Evolutionary conservation across 1,140 invertebrate species (phyloP).

Genomic region (Carcinoscorpius rotundicauda): DNA sequence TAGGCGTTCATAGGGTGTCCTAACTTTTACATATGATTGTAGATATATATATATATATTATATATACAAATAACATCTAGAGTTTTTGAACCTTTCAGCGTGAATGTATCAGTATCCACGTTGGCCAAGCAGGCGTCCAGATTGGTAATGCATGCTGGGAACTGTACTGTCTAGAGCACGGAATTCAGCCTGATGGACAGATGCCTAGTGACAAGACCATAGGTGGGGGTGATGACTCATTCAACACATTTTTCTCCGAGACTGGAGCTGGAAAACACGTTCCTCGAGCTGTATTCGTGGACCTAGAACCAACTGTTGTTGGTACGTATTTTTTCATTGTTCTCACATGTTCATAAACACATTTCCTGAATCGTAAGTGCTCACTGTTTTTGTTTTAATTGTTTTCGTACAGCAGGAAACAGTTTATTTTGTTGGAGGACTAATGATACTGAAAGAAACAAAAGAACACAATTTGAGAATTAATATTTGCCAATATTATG

Average conservation of each 20-base stretch:
- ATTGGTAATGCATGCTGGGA: conserved; percentile 74
- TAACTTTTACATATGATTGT: no score
- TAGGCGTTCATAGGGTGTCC: no score
- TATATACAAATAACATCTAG: no score
- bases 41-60: no score
- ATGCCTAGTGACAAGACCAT: conserved; percentile 30
- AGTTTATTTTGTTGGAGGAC: no score
- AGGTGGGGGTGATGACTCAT: conserved; percentile 59
- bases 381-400: no score
- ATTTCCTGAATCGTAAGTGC: no score
- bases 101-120: conserved; percentile 75
- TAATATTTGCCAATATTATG: no score
- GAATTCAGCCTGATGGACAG: conserved; percentile 49
- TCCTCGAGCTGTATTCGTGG: conserved; percentile 65
- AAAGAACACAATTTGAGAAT: no score
- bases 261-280: conserved; percentile 43
- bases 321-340: conserved; percentile 39
- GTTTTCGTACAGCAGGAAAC: no score
- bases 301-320: conserved; percentile 74
- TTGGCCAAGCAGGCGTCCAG: conserved; percentile 80
- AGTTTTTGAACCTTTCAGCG: conserved; percentile 23
- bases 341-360: no score
- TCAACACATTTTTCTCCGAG: conserved; percentile 83
- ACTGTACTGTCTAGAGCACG: conserved; percentile 78
- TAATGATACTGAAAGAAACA: no score